Evolutionary conservation across 2,797 vertebrate species (phyloP), one percentile per base, ranked within the genome.

Genomic region (Neosilurus mollespiculum): DNA sequence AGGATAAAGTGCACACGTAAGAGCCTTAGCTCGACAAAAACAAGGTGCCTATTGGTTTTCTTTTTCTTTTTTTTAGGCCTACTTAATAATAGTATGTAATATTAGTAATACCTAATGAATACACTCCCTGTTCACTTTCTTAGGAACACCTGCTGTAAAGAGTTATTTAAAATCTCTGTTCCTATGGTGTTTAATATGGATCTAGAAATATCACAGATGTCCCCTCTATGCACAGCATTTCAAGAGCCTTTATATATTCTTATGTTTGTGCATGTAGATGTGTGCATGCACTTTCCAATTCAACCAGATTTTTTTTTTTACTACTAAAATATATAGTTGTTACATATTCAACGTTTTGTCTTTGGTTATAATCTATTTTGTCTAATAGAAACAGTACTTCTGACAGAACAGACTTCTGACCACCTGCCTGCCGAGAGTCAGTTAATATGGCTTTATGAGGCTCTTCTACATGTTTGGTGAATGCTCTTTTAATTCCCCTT

Each of bases 21-120:
- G 93, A 94, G 93, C 92, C 94, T 98, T 97, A 98, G 95, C 97
- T 95, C 92, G 94, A 92, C 89, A 37, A 90, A 97, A 97, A 96
- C 95, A 93, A 93, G 91, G 58, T 85, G 70, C 84, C 80, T 89
- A 88, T 88, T 89, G 88, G 87, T 89, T 89, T 91, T 87, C 87
- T 89, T 88, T 56, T 89, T 85, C 91, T 91, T 89, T 51, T 43
- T 43, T 43, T 43, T 2, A 43, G 6, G 37, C 9, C 15, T 51
- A 26, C 5, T 64, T 65, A 51, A 1, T 16, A n/a, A 37, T 78
- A 61, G 18, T 61, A n/a, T 61, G 5, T 16, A 43, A 61, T 61
- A n/a, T 11, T 24, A 30, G 7, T 37, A 24, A 43, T 61, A 61
- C 22, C 34, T 24, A 24, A n/a, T 61, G 10, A 9, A 37, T 51